Base-by-base conservation (phyloP, 2,888 invertebrate genomes). In the Microplitis manilae region DNA sequence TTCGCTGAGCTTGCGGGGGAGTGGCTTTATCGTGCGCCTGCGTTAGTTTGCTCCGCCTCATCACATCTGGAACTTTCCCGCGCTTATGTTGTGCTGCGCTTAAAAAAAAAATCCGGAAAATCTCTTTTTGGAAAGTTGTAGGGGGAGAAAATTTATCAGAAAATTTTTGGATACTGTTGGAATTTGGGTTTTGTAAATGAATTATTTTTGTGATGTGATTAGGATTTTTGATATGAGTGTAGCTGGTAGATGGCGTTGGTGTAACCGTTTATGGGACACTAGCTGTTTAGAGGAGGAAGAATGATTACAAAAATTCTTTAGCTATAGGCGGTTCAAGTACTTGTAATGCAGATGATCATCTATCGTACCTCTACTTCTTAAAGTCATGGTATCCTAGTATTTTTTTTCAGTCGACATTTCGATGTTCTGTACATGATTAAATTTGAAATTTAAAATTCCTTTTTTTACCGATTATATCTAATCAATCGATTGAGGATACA, bases 21-120 rank as follows among this genome's bases (percentile, higher is more conserved):
- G 89, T 87, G 88, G 87, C 85, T 82, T 83, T 79, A 80, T 80
- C 80, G 80, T 86, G 88, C 89, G 89, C 88, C 83, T 87, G 89
- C 88, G 86, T 84, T 81, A 50, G 81, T 81, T 80, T 83, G 83
- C 81, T 82, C 84, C 84, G 84, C 85, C 83, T 81, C 78, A 81
- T 59, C 72, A 79, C 86, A 84, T 72, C 80, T 77, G 83, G 82
- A 81, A 84, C 82, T 86, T 87, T 86, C 86, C 84, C 86, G 84
- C 84, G 85, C 83, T 81, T 81, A 81, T 73, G 41, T 62, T 61
- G 50, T 68, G 67, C 40, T 59, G 17, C 20, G 62, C 64, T 75
- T 73, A 67, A 67, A 64, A 67, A 67, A 64, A 73, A 20, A 67
- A n/a, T 13, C n/a, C 67, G 30, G 15, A 38, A 38, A 30, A 30